Evolutionary conservation across 2,113 vertebrate species (phyloP), one percentile per base, ranked within the genome.

Genomic region (rabbit (Oryctolagus cuniculus)): DNA sequence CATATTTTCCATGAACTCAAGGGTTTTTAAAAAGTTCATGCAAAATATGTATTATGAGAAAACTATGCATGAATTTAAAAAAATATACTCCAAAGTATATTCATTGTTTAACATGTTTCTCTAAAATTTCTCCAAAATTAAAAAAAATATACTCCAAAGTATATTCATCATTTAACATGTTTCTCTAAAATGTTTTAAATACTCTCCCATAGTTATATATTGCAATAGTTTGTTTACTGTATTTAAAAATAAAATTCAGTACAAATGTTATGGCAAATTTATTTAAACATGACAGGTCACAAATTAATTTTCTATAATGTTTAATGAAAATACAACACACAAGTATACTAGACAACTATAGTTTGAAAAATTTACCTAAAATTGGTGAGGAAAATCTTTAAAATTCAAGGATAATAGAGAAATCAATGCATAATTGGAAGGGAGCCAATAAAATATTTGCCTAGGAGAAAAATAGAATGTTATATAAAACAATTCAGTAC

Each of bases 171-270:
- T 58, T 58, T 58, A 58, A 58, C 55, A 58, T 58, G 12, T 58
- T 58, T 58, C 55, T 58, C 55, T 58, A 58, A 58, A 58, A 12
- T n/a, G n/a, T n/a, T 12, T 58, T 11, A 58, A 58, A 17, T 58
- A 58, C 55, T 4, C 55, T 58, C 55, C 29, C 63, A 49, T 75
- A 64, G 5, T 72, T 87, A n/a, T 22, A 75, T 36, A 10, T 73
- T 44, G 22, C n/a, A 77, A 17, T 87, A 61, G 12, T 94, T 94
- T 90, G 1, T 70, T 3, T 88, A 90, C 38, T 34, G 21, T 78
- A 73, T 75, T 83, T 70, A 87, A 83, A 95, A 81, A 70, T 34
- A 75, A 88, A 91, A 86, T 87, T 27, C 88, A 58, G 38, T n/a
- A 77, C 51, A 25, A 70, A 70, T 51, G n/a, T 85, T 25, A 66